phyloP scores from a whole-genome alignment of 2,113 vertebrate genomes.

The Abramis brama region DNA sequence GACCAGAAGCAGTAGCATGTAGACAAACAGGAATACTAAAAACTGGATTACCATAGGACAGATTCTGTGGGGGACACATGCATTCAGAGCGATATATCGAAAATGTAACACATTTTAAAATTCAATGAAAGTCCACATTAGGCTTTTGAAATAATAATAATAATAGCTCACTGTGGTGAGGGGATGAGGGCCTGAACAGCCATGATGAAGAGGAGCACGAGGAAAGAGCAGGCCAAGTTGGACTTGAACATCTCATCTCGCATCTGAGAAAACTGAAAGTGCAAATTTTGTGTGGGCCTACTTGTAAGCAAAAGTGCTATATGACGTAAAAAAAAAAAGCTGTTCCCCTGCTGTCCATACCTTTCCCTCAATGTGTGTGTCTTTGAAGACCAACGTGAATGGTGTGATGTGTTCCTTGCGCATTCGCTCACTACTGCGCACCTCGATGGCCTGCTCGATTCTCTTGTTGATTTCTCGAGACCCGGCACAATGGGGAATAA shows the following conservation, averaged over 20 bases:
- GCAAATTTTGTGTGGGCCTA: neutral
- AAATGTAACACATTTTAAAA: neutral
- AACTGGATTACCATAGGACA: constrained; percentile 84
- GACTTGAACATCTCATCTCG: constrained; percentile 95
- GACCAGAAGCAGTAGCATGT: constrained; percentile 83
- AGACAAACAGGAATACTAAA: constrained; percentile 80
- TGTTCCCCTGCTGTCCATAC: constrained; percentile 44
- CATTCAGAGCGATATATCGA: neutral
- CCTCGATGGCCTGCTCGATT: constrained; percentile 72
- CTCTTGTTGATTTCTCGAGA: constrained; percentile 74
- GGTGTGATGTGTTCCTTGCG: constrained; percentile 73
- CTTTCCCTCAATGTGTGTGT: constrained; percentile 73
- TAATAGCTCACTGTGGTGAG: constrained; percentile 79
- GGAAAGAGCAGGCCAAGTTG: constrained; percentile 91
- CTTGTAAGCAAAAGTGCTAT: neutral
- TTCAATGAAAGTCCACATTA: neutral
- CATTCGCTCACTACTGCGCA: constrained; percentile 75
- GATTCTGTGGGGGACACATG: constrained; percentile 68
- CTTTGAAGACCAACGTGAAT: constrained; percentile 74
- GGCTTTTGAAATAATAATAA: neutral
- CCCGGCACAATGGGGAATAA: constrained; percentile 58
- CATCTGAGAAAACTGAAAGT: constrained; percentile 89
- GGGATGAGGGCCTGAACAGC: constrained; percentile 87
- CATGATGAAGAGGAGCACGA: constrained; percentile 88
- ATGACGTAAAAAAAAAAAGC: neutral